A percentile compares a stretch with the other conserved stretches of the same genome.
These are phyloP conservation scores for Heliconius erato DNA, from an alignment of 2,888 invertebrate species.

Conservation along the genomic window DNA sequence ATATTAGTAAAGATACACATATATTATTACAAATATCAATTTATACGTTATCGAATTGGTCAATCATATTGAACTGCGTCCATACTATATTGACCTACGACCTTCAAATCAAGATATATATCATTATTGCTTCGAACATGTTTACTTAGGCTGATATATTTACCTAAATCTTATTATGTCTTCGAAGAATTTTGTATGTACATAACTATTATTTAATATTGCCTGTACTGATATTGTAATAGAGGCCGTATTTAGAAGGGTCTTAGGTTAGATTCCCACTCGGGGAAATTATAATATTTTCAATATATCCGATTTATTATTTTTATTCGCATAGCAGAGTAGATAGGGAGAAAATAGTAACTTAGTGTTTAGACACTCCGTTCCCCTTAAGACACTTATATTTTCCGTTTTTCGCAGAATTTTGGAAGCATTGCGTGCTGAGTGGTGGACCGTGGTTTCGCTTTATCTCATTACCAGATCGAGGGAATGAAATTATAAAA, in stretches of 20 bases:
- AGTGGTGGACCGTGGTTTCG: too few species aligned
- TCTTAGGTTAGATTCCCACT: neutral
- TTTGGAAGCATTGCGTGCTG: too few species aligned
- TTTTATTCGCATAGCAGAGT: too few species aligned
- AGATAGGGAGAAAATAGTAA: too few species aligned
- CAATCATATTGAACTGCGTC: neutral
- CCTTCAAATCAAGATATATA: conserved; percentile 3
- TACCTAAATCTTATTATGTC: neutral
- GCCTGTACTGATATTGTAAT: neutral
- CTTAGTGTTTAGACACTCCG: too few species aligned
- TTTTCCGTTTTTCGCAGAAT: too few species aligned
- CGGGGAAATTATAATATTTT: neutral
- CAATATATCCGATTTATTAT: too few species aligned
- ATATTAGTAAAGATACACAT: neutral
- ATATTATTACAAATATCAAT: neutral
- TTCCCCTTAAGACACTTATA: too few species aligned
- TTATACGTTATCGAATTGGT: neutral
- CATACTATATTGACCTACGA: neutral
- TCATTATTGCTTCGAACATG: neutral
- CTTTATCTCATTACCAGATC: too few species aligned
- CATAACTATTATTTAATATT: neutral
- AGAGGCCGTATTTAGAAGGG: neutral
- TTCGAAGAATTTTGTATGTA: neutral
- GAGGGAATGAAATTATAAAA: too few species aligned
- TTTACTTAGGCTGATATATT: neutral